Conservation (phyloP, 2,888 invertebrate genomes). For the Parnassius smintheus region DNA sequence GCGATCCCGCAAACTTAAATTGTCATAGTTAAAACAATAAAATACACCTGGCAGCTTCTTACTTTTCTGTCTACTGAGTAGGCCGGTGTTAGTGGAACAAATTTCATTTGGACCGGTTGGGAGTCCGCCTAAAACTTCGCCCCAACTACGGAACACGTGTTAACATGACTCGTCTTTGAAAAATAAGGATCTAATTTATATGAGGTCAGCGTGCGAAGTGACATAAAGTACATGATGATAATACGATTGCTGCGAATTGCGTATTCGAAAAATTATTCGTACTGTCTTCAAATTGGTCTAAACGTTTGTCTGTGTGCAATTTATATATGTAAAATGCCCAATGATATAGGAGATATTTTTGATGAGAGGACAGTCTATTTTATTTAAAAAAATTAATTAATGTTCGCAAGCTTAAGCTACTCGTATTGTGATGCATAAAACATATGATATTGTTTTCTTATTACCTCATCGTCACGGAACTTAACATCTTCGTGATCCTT, state of each 20-base stretch:
- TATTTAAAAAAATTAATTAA: too few relatives aligned
- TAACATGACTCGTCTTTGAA: slow-evolving; percentile 75
- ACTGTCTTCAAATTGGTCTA: too few relatives aligned
- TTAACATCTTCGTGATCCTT: slow-evolving; percentile 24
- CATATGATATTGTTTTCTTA: slow-evolving; percentile 70
- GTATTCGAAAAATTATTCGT: too few relatives aligned
- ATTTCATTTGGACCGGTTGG: slow-evolving; percentile 70
- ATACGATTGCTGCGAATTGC: slow-evolving; percentile 42
- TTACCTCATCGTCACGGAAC: slow-evolving; percentile 42
- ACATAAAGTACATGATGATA: slow-evolving; percentile 63
- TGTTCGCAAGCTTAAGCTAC: slow-evolving; percentile 52
- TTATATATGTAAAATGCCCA: too few relatives aligned
- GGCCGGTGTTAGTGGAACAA: slow-evolving; percentile 66
- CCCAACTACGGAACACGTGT: slow-evolving; percentile 69
- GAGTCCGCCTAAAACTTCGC: slow-evolving; percentile 57
- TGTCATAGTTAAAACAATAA: slow-evolving; percentile 47
- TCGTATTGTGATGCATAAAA: slow-evolving; percentile 59
- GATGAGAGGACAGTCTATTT: too few relatives aligned
- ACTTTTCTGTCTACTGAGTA: slow-evolving; percentile 46
- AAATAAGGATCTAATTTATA: slow-evolving; percentile 78
- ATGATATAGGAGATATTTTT: too few relatives aligned
- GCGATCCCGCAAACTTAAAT: slow-evolving; percentile 22
- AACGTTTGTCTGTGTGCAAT: too few relatives aligned
- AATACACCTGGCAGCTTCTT: slow-evolving; percentile 47
- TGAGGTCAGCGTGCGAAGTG: slow-evolving; percentile 68